A percentile compares a stretch with the other conserved stretches of the same genome.
Conservation (phyloP, 2,113 vertebrate genomes). For the Ctenomys sociabilis region DNA sequence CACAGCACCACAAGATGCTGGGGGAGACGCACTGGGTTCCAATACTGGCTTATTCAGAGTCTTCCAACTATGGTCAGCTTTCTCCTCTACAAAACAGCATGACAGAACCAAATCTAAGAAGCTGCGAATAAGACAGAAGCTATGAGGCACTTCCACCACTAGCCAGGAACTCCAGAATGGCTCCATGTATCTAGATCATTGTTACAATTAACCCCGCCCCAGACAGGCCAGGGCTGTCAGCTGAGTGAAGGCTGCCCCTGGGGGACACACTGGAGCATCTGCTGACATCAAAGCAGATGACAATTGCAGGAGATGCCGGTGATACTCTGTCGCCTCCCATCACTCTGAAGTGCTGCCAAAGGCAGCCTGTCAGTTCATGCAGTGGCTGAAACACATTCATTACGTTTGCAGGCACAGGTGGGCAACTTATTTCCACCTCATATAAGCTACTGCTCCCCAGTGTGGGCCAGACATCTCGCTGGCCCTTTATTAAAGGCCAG, state of each 20-base stretch:
- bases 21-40: not conserved
- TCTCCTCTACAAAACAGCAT: not conserved
- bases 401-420: not conserved
- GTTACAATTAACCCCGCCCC: not conserved
- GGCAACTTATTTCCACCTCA: not conserved
- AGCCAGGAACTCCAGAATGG: not conserved
- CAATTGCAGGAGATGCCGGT: not conserved
- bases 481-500: not conserved
- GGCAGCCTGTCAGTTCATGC: not conserved
- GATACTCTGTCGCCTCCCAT: not conserved
- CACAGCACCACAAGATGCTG: not conserved
- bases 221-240: fast-evolving
- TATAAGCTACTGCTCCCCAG: not conserved
- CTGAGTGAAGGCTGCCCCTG: not conserved
- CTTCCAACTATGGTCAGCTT: not conserved
- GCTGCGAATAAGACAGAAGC: not conserved
- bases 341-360: not conserved
- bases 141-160: fast-evolving
- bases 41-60: not conserved
- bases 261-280: not conserved
- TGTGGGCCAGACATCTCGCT: not conserved
- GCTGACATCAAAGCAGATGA: not conserved
- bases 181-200: not conserved
- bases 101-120: not conserved
- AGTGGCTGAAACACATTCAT: not conserved